Conservation (phyloP, 1,140 invertebrate genomes). For the Aphidius gifuensis region DNA sequence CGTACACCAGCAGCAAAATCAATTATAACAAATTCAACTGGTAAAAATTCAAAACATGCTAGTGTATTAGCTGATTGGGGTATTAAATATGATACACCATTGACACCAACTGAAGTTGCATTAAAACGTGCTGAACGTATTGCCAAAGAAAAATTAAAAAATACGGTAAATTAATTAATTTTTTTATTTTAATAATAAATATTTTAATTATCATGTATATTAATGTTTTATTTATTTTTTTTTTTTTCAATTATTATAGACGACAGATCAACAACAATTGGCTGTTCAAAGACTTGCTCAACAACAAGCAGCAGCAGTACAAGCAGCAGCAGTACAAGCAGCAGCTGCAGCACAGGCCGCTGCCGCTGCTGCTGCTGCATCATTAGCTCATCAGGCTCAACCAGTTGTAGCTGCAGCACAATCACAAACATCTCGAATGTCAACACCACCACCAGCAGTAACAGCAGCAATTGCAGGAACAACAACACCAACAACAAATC, state of each 20-base stretch:
- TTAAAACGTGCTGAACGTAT: conserved; percentile 79
- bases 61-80: conserved; percentile 77
- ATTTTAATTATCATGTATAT: conserved; percentile 13
- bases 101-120: conserved; percentile 82
- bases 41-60: conserved; percentile 83
- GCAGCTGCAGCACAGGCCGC: conserved; percentile 28
- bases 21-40: conserved; percentile 65
- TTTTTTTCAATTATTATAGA: conserved; percentile 24
- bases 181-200: neutral
- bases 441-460: conserved; percentile 25
- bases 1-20: conserved; percentile 73
- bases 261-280: conserved; percentile 51
- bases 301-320: conserved; percentile 28
- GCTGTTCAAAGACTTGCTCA: conserved; percentile 42
- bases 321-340: too few species aligned
- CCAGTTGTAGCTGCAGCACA: neutral
- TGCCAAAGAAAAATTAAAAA: conserved; percentile 72
- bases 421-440: conserved; percentile 28
- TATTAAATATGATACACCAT: conserved; percentile 78
- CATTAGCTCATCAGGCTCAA: conserved; percentile 24
- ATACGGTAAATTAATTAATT: conserved; percentile 33
- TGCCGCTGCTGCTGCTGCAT: conserved; percentile 31
- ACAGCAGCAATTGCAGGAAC: neutral
- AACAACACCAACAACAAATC: conserved; percentile 18
- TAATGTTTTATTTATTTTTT: conserved; percentile 1